Evolutionary conservation across 92 coral and sea anemone species (phyloP).

Genomic region (Heteractis magnifica): DNA sequence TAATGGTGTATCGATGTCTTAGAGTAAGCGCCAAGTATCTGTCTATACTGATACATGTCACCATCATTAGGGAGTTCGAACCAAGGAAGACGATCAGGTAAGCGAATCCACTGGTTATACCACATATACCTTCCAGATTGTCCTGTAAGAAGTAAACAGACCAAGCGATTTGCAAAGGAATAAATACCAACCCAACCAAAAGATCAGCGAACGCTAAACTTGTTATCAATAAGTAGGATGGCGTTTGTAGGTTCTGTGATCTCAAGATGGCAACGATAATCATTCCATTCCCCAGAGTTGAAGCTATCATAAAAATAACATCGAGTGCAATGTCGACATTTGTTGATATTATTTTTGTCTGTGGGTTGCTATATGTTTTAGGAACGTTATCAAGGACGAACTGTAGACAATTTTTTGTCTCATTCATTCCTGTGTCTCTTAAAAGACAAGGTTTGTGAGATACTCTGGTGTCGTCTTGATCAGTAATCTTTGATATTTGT

Average conservation of each 20-base stretch:
- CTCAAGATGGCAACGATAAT: conserved; percentile 32
- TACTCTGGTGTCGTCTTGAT: too few relatives aligned
- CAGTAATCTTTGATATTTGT: too few relatives aligned
- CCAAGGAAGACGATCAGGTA: conserved; percentile 16
- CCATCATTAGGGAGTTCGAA: conserved; percentile 15
- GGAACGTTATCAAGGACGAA: too few relatives aligned
- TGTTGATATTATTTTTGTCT: too few relatives aligned
- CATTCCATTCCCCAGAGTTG: conserved; percentile 31
- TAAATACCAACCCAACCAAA: conserved; percentile 33
- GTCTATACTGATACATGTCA: conserved; percentile 40
- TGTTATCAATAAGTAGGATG: conserved; percentile 47
- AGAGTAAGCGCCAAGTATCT: conserved; percentile 46
- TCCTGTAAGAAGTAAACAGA: conserved; percentile 15
- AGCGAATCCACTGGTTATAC: conserved; percentile 8
- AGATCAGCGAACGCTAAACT: conserved; percentile 52
- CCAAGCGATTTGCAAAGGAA: conserved; percentile 22
- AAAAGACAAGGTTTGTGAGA: too few relatives aligned
- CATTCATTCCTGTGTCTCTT: too few relatives aligned
- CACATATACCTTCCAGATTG: conserved; percentile 13
- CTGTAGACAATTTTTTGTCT: too few relatives aligned
- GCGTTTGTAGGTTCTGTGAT: conserved; percentile 36
- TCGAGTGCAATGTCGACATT: conserved; percentile 6
- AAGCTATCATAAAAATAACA: conserved; percentile 3
- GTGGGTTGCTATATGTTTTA: too few relatives aligned
- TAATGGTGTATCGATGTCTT: conserved; percentile 34